Conservation (phyloP, 1,140 invertebrate species). For the Heliconius hermathena region DNA sequence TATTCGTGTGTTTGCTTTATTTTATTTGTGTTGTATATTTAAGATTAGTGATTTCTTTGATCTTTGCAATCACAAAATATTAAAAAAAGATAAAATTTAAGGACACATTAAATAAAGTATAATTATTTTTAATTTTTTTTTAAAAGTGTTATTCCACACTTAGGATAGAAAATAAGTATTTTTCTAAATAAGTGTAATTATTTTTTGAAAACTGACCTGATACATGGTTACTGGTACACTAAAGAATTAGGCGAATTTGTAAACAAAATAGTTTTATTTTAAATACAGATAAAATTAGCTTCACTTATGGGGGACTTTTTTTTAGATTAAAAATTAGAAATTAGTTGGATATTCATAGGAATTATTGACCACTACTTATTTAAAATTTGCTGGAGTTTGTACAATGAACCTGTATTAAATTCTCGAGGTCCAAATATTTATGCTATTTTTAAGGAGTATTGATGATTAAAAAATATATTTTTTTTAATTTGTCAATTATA, state of each 20-base stretch:
- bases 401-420: slow-evolving; percentile 8
- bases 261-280: neutral
- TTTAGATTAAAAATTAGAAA: neutral
- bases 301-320: neutral
- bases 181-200: too few relatives aligned
- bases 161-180: too few relatives aligned
- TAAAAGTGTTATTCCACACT: too few relatives aligned
- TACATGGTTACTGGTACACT: neutral
- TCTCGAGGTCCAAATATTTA: slow-evolving; percentile 30
- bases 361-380: neutral
- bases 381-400: neutral
- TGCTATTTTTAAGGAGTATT: slow-evolving; percentile 15
- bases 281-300: too few relatives aligned
- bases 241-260: neutral
- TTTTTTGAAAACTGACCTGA: too few relatives aligned
- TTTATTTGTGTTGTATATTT: neutral
- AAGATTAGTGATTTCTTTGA: neutral
- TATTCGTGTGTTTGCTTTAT: neutral
- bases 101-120: too few relatives aligned
- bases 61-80: neutral
- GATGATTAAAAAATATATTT: neutral
- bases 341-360: neutral
- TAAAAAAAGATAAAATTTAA: too few relatives aligned
- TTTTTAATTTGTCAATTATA: slow-evolving; percentile 5
- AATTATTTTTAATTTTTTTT: too few relatives aligned